Base-by-base conservation (phyloP, 1,140 invertebrate genomes). In the Anoplophora glabripennis region DNA sequence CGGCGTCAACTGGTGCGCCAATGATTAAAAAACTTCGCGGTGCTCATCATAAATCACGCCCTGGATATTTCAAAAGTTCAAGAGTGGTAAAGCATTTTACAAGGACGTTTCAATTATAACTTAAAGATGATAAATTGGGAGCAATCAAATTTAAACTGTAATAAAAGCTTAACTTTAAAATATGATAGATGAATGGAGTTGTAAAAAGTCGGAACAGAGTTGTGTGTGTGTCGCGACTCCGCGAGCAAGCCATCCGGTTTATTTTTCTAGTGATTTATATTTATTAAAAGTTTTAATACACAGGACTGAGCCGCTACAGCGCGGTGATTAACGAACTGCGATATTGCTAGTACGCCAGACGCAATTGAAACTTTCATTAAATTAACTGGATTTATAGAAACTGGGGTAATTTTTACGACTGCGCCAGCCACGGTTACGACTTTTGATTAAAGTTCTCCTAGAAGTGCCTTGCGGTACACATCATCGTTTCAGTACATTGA, bases 61-160 rank as follows among this genome's bases (percentile, higher is more conserved):
- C 14, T 21, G 34, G 54, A 57, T 14, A 48, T 47, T 57, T 57
- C 37, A 57, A 28, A 46, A 57, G 33, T 57, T 57, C 44, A 57
- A 49, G 41, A 57, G 35, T 48, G 33, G 56, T 48, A 53, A 37
- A 59, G 61, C 51, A 54, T 63, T 63, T 59, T 58, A 63, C 61
- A 57, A 57, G 54, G 49, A 52, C 59, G 59, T 57, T 57, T 57
- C 59, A 63, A 63, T 63, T 63, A 58, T 63, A 53, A 48, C 51
- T 54, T 42, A 54, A 59, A 63, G 57, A 63, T 59, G 61, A 63
- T 63, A 62, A 62, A 62, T 62, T 62, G 47, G 34, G n/a, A 33
- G 51, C 49, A 48, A 54, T 59, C 56, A 54, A 53, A 63, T 59
- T 18, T 54, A 59, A 53, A 62, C 55, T 56, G 34, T 57, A 61